Conservation (phyloP, 1,140 invertebrate species). For the Manduca sexta region DNA sequence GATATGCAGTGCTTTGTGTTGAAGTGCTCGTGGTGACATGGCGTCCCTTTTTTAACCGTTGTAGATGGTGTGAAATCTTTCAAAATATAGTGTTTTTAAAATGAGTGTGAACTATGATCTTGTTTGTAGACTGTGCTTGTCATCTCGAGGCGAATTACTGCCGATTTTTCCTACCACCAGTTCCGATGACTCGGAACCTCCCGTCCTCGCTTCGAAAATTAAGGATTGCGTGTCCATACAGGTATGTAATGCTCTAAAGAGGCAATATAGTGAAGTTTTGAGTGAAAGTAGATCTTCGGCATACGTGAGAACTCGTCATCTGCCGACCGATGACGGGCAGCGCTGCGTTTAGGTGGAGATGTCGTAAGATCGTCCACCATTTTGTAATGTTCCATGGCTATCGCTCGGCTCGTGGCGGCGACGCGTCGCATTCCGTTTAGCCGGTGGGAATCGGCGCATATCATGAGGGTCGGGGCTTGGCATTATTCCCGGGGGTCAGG, state of each 20-base stretch:
- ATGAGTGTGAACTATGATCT: conserved; percentile 70
- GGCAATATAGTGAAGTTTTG: conserved; percentile 42
- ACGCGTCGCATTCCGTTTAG: conserved; percentile 62
- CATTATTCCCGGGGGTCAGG: conserved; percentile 63
- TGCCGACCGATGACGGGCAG: conserved; percentile 64
- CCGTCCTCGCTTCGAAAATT: conserved; percentile 75
- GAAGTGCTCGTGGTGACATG: conserved; percentile 71
- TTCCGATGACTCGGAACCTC: conserved; percentile 72
- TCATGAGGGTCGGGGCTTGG: conserved; percentile 59
- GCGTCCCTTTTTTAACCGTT: conserved; percentile 61
- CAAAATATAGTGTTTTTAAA: conserved; percentile 63
- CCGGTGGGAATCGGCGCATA: conserved; percentile 53
- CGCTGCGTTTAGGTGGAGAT: conserved; percentile 67
- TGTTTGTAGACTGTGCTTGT: conserved; percentile 78
- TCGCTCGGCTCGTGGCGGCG: conserved; percentile 65
- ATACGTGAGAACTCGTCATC: conserved; percentile 70
- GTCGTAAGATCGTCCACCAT: conserved; percentile 74
- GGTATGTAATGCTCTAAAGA: conserved; percentile 68
- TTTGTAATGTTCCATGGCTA: conserved; percentile 71
- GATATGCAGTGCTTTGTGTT: conserved; percentile 70
- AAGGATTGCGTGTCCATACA: conserved; percentile 76
- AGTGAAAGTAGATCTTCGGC: conserved; percentile 70
- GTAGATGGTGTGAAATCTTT: conserved; percentile 41
- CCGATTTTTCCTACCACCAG: conserved; percentile 72
- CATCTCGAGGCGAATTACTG: conserved; percentile 71